phyloP scores from a whole-genome alignment of 2,113 vertebrate species.

The Urocolius indicus region DNA sequence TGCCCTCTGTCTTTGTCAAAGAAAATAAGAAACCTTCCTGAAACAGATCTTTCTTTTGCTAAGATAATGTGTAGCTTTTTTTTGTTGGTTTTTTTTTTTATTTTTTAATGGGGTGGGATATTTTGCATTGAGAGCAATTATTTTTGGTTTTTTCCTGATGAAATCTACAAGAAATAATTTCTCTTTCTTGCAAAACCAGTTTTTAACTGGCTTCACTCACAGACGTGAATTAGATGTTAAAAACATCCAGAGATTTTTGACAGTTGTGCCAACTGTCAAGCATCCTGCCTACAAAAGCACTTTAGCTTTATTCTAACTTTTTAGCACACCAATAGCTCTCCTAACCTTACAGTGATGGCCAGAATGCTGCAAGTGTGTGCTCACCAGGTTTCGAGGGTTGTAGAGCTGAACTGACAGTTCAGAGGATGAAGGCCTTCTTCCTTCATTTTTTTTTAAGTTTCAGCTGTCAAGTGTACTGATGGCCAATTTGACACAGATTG shows the following conservation, averaged over 20 bases:
- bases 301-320: not conserved
- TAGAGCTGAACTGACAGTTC: not conserved
- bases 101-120: not conserved
- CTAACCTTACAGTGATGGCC: not conserved
- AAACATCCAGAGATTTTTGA: not conserved
- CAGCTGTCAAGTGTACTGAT: slow-evolving; percentile 8
- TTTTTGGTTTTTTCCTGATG: not conserved
- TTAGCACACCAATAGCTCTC: not conserved
- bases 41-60: not conserved
- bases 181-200: not conserved
- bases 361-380: not conserved
- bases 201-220: not conserved
- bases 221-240: not conserved
- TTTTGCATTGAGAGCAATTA: not conserved
- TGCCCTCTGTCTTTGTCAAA: not conserved
- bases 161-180: not conserved
- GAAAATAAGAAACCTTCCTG: not conserved
- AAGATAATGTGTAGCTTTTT: not conserved
- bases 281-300: not conserved
- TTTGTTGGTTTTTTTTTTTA: not conserved
- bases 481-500: slow-evolving; percentile 18
- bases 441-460: not conserved
- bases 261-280: not conserved
- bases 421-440: slow-evolving; percentile 6
- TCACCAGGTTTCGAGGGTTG: not conserved